A percentile compares a stretch with the other conserved stretches of the same genome.
phyloP scores from a whole-genome alignment of 2,797 vertebrate species.

The Urosaurus nigricauda region DNA sequence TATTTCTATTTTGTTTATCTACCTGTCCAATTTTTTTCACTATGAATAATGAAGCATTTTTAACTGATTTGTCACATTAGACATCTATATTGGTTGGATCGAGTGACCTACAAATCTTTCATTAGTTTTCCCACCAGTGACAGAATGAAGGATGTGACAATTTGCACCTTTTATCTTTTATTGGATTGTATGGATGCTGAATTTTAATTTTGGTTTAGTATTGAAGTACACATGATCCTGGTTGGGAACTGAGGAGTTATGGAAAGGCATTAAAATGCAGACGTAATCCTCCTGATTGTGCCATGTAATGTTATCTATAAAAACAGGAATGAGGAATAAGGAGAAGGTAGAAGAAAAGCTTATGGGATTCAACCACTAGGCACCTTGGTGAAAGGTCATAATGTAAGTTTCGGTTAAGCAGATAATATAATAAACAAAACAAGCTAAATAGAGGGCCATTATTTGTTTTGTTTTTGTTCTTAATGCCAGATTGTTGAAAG shows the following conservation, averaged over 20 bases:
- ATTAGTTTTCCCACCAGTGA: no score
- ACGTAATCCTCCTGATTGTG: neutral
- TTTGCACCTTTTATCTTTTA: neutral
- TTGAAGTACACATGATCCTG: neutral
- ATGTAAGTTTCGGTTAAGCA: neutral
- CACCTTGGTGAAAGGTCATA: neutral
- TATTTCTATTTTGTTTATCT: no score
- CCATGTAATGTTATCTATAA: neutral
- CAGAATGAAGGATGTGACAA: no score
- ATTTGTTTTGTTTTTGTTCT: neutral
- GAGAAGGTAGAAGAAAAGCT: neutral
- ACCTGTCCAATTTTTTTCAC: no score
- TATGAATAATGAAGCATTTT: no score
- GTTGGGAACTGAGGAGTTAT: neutral
- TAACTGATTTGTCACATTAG: no score
- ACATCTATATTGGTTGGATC: no score
- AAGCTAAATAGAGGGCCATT: neutral
- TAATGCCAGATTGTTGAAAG: slow-evolving; percentile 82
- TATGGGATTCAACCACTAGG: neutral
- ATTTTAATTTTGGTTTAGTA: neutral
- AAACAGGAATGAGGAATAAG: neutral
- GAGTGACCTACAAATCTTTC: no score
- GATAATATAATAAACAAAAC: neutral
- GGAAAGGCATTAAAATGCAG: neutral
- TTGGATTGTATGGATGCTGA: no score